Evolutionary conservation across 2,888 invertebrate genomes (phyloP), one percentile per base, ranked within the genome.

Genomic region (Andrena praecox): DNA sequence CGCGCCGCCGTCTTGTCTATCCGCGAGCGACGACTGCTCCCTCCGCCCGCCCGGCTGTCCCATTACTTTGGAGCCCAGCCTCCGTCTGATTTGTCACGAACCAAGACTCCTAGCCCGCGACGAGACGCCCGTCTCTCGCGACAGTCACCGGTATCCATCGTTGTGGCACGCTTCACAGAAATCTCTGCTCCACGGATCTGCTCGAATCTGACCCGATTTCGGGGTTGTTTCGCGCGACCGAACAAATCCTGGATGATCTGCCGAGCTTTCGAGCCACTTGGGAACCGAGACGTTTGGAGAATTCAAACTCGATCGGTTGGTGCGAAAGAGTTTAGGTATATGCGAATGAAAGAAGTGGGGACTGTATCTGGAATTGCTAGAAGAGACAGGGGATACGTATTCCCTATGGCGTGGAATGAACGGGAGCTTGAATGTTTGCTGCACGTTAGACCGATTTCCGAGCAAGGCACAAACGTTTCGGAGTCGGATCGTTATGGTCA

Each of bases 401-500:
- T 42, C 42, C 42, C 42, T 16, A 16, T 42, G 42, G 42, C 42
- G 42, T 42, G 42, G 12, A 42, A 42, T 42, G 42, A 42, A 42
- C 16, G 16, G 42, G 16, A 5, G 42, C 42, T 42, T 42, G 42
- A 5, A 42, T 16, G 42, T 42, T 42, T 42, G 42, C 42, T 4
- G 42, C 42, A 42, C 42, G 6, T 12, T 50, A 31, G 12, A 50
- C 24, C 1, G 42, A 60, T 48, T 67, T 56, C 63, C 48, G n/a
- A 67, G 56, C 62, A 6, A 62, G 12, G 31, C 27, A 52, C 48
- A 68, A 70, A 73, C 52, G 35, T 66, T 42, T 54, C 52, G 42
- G 79, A 71, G 71, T 68, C 24, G 78, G 27, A 66, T 77, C 66
- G 70, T 73, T 76, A 68, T 76, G 66, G 63, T 27, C 33, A 52